A percentile compares a stretch with the other conserved stretches of the same genome.
Evolutionary conservation across 2,113 vertebrate genomes (phyloP).

Genomic region (Todiramphus saurophagus): DNA sequence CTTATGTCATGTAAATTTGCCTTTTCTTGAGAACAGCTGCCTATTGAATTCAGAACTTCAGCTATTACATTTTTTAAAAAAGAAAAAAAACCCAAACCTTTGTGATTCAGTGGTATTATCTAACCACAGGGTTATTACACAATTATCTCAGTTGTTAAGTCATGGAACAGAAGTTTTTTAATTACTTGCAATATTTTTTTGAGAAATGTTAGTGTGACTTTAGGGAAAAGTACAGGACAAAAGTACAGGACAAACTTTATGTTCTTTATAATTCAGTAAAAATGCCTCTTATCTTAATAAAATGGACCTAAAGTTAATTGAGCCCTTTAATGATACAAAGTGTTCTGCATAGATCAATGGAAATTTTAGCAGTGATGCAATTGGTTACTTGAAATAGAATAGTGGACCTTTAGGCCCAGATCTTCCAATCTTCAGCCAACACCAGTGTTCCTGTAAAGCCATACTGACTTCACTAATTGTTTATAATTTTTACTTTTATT

Average conservation of each 20-base stretch:
- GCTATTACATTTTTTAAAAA: neutral
- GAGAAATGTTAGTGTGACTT: constrained; percentile 3
- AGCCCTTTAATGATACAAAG: neutral
- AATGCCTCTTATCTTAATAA: constrained; percentile 39
- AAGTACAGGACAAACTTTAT: constrained; percentile 28
- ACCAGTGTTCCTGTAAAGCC: neutral
- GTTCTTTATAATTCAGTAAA: constrained; percentile 18
- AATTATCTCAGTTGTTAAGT: constrained; percentile 49
- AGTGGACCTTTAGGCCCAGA: neutral
- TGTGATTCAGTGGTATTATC: constrained; percentile 45
- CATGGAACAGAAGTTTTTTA: constrained; percentile 35
- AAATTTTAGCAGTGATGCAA: neutral
- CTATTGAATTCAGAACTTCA: constrained; percentile 16
- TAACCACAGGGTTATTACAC: constrained; percentile 47
- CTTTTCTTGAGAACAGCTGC: neutral
- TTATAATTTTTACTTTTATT: neutral
- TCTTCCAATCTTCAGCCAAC: neutral
- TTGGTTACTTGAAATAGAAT: neutral
- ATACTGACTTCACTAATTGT: neutral
- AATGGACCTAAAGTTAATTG: constrained; percentile 17
- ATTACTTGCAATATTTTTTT: constrained; percentile 26
- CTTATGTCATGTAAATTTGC: constrained; percentile 4
- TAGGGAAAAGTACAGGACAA: constrained; percentile 27
- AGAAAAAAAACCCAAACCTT: neutral
- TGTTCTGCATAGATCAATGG: neutral